Evolutionary conservation across 2,797 vertebrate species (phyloP), one percentile per base, ranked within the genome.

Genomic region (Sarcoramphus papa): DNA sequence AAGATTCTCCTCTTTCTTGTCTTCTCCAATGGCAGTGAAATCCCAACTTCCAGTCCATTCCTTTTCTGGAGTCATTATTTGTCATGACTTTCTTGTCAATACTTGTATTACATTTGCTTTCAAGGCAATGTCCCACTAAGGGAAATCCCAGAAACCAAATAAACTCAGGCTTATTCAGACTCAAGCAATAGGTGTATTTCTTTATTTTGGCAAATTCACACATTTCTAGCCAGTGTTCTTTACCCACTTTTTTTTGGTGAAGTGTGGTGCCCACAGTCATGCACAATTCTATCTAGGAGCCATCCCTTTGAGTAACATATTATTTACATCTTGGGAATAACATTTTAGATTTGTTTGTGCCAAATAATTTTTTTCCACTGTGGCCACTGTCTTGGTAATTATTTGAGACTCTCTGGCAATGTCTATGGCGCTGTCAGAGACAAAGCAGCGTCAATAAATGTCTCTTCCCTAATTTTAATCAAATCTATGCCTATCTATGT

Each of bases 331-430:
- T 62, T 37, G 3, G 4, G 7, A 75, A 74, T 16, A 77, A 23
- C 1, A 23, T 0, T 56, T 88, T 9, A n/a, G 16, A n/a, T 74
- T 72, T 48, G 0, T 53, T 7, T 31, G 1, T 59, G 35, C 0
- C 8, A 78, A 57, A 19, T 35, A 2, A 0, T 48, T 31, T 18
- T 74, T 56, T 74, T 21, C 8, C 22, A 35, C 6, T 84, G 7
- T 72, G 20, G 1, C 1, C 5, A 74, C 11, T 45, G 15, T 45
- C 18, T 76, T 59, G 7, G 2, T 64, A 84, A 40, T 28, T 35
- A 24, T 60, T 81, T 60, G 24, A 21, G 17, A 35, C 30, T 74
- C 35, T 18, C 17, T 57, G 35, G 6, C 2, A 59, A n/a, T 33
- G 8, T 33, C 37, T 65, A 14, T 50, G 48, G 3, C 12, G 48